phyloP scores from a whole-genome alignment of 2,113 vertebrate genomes.

The Todiramphus chloris region DNA sequence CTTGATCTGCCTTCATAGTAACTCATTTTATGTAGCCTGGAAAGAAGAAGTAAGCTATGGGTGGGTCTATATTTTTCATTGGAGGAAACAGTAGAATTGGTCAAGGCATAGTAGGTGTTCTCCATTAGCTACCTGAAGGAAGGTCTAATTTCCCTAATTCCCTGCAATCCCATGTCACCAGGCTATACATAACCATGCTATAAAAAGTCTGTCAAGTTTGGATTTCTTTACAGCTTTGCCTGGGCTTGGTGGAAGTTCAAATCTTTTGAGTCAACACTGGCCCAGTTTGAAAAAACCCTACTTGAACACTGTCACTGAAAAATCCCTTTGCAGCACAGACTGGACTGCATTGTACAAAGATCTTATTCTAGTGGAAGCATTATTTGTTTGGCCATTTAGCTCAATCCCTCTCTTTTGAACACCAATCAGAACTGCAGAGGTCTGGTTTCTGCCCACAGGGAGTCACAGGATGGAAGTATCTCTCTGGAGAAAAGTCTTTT shows the following conservation, averaged over 20 bases:
- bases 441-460: not conserved
- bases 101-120: not conserved
- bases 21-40: not conserved
- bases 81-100: not conserved
- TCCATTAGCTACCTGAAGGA: not conserved
- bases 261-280: not conserved
- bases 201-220: not conserved
- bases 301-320: not conserved
- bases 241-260: not conserved
- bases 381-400: not conserved
- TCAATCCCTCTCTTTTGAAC: not conserved
- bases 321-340: not conserved
- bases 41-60: not conserved
- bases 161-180: not conserved
- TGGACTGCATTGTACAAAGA: not conserved
- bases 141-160: not conserved
- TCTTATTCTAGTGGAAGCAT: not conserved
- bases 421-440: not conserved
- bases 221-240: not conserved
- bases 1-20: not conserved
- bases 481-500: not conserved
- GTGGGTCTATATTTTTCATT: not conserved
- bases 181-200: not conserved
- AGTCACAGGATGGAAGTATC: not conserved
- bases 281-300: not conserved